Evolutionary conservation across 2,888 invertebrate genomes (phyloP).

Genomic region (Folsomia manolachei): DNA sequence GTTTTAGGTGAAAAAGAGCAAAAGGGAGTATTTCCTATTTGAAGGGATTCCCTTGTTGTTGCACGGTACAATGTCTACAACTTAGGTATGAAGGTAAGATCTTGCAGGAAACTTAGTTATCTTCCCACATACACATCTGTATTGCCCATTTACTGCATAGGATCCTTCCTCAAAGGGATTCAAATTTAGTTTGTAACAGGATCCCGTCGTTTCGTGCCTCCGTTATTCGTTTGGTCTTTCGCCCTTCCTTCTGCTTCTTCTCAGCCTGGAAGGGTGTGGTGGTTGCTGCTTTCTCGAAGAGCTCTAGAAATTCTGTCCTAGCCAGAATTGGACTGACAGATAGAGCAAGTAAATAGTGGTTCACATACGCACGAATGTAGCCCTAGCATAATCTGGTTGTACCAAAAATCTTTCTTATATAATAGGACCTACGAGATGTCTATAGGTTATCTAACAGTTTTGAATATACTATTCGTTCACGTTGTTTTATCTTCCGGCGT

Average conservation of each 20-base stretch:
- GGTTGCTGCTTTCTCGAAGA: no score
- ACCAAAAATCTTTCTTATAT: no score
- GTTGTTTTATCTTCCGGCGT: background rate
- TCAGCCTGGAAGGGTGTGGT: no score
- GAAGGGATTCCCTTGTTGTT: background rate
- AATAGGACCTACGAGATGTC: no score
- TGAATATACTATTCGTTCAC: no score
- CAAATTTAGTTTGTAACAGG: conserved; percentile 11
- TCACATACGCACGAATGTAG: no score
- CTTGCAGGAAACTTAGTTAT: conserved; percentile 18
- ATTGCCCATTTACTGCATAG: conserved; percentile 15
- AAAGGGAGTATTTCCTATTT: conserved; percentile 9
- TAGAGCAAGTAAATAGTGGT: background rate
- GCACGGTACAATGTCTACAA: background rate
- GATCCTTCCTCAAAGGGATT: conserved; percentile 4
- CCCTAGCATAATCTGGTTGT: no score
- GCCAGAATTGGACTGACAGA: background rate
- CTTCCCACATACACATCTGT: conserved; percentile 19
- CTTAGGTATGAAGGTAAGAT: background rate
- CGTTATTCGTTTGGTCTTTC: background rate
- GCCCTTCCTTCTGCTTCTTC: no score
- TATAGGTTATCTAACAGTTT: no score
- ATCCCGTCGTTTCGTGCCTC: background rate
- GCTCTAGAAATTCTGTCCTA: no score
- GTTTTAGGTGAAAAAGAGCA: background rate